Evolutionary conservation across 2,797 vertebrate genomes (phyloP).

Genomic region (Sciurus vulgaris): DNA sequence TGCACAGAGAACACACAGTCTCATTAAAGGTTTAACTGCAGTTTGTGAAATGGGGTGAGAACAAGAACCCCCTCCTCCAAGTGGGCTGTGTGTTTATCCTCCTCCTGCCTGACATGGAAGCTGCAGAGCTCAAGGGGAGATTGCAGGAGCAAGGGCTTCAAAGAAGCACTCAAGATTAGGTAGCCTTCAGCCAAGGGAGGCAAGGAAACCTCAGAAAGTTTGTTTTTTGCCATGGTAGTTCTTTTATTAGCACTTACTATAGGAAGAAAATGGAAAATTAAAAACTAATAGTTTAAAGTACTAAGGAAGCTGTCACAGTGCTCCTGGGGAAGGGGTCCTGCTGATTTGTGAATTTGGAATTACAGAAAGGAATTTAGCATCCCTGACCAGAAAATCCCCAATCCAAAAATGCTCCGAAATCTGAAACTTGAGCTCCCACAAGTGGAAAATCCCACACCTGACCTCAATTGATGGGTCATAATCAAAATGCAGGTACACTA

Average conservation of each 20-base stretch:
- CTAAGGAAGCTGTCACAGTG: not conserved
- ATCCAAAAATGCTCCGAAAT: not conserved
- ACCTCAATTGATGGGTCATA: not conserved
- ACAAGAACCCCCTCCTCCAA: constrained; percentile 14
- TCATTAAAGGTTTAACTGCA: constrained; percentile 51
- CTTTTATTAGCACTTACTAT: not conserved
- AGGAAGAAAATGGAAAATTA: not conserved
- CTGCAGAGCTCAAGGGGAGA: not conserved
- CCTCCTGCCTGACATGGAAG: not conserved
- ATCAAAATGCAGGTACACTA: not conserved
- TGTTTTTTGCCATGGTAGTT: not conserved
- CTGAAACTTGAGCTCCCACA: not conserved
- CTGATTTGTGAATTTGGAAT: not conserved
- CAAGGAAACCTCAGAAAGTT: not conserved
- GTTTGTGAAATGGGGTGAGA: constrained; percentile 26
- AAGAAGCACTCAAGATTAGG: not conserved
- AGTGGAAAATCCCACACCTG: not conserved
- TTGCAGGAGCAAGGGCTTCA: not conserved
- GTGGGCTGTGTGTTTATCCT: not conserved
- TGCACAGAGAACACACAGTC: not conserved
- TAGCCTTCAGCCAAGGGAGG: not conserved
- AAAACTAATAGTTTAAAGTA: not conserved
- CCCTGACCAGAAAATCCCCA: not conserved
- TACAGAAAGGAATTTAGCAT: not conserved
- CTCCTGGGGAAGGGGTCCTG: too few species aligned